Percentiles rank a stretch among this genome's conserved stretches.
Evolutionary conservation across 1,140 invertebrate genomes (phyloP).

Genomic region (Pseudomyrmex gracilis): DNA sequence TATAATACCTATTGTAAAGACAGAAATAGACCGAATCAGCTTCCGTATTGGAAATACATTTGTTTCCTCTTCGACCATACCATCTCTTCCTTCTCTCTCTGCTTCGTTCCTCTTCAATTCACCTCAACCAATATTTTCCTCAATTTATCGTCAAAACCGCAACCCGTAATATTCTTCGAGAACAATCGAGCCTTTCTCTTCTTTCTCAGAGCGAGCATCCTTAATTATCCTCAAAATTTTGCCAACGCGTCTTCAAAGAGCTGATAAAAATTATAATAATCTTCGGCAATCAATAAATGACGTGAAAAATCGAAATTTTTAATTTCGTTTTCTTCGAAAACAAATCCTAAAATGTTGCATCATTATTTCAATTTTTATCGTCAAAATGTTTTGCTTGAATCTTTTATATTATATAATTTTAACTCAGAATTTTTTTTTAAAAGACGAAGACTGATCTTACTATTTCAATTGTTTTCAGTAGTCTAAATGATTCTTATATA

Average conservation of each 20-base stretch:
- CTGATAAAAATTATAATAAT: slow-evolving; percentile 57
- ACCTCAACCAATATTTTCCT: slow-evolving; percentile 53
- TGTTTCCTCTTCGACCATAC: slow-evolving; percentile 19
- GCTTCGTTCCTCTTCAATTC: neutral
- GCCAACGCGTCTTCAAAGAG: neutral
- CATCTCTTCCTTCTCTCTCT: neutral
- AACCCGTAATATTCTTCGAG: slow-evolving; percentile 32
- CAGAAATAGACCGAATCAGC: slow-evolving; percentile 10
- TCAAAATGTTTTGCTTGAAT: too few relatives aligned
- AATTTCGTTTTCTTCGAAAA: too few relatives aligned
- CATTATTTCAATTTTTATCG: too few relatives aligned
- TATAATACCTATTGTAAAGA: neutral
- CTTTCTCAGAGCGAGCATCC: slow-evolving; percentile 23
- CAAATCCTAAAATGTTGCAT: too few relatives aligned
- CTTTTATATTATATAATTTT: too few relatives aligned
- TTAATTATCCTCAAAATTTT: slow-evolving; percentile 42
- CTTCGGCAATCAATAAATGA: neutral
- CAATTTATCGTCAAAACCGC: slow-evolving; percentile 45
- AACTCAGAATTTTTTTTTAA: too few relatives aligned
- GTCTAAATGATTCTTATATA: too few relatives aligned
- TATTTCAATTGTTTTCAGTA: too few relatives aligned
- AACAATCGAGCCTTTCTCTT: slow-evolving; percentile 47
- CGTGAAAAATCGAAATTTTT: too few relatives aligned
- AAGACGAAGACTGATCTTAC: too few relatives aligned
- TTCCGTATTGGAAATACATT: slow-evolving; percentile 6